Evolutionary conservation across 23 tunicate genomes (phyloP).

Genomic region (Pegea sp.): DNA sequence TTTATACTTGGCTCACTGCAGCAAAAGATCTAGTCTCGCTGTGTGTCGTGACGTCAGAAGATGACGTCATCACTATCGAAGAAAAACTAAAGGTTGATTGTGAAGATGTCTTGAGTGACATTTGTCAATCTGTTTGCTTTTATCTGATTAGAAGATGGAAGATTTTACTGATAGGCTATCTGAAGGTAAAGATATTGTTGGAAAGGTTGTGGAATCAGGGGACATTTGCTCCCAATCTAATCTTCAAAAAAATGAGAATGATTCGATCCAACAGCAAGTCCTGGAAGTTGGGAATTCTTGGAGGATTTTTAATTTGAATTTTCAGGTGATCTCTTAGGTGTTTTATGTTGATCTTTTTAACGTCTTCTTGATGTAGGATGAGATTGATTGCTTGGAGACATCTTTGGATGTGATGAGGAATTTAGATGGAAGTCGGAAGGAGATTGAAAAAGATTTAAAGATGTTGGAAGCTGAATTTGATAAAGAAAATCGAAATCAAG

Average conservation of each 20-base stretch:
- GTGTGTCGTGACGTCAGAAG: constrained; percentile 55
- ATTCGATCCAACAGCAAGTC: constrained; percentile 32
- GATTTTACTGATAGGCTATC: constrained; percentile 18
- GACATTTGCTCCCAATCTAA: constrained; percentile 11
- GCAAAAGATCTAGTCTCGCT: constrained; percentile 22
- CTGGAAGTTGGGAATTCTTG: constrained; percentile 36
- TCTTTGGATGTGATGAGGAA: constrained; percentile 37
- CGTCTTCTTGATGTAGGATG: constrained; percentile 14
- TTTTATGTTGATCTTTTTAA: background rate
- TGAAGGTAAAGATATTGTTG: constrained; percentile 34
- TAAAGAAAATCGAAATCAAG: constrained; percentile 9
- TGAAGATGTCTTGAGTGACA: too few species aligned
- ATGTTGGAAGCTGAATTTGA: too few species aligned
- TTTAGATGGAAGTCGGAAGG: constrained; percentile 51
- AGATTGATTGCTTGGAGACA: constrained; percentile 12
- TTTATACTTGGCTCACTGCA: constrained; percentile 35
- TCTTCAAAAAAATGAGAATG: constrained; percentile 7
- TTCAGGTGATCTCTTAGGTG: constrained; percentile 23
- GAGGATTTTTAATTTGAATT: constrained; percentile 20
- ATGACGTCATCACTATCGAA: constrained; percentile 41
- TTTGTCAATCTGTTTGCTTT: too few species aligned
- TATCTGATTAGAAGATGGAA: constrained; percentile 13
- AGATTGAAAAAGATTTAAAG: constrained; percentile 19
- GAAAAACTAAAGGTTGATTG: constrained; percentile 39
- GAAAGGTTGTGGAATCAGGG: constrained; percentile 21